Evolutionary conservation across 2,888 invertebrate genomes (phyloP).

Genomic region (Dryococelus australis): DNA sequence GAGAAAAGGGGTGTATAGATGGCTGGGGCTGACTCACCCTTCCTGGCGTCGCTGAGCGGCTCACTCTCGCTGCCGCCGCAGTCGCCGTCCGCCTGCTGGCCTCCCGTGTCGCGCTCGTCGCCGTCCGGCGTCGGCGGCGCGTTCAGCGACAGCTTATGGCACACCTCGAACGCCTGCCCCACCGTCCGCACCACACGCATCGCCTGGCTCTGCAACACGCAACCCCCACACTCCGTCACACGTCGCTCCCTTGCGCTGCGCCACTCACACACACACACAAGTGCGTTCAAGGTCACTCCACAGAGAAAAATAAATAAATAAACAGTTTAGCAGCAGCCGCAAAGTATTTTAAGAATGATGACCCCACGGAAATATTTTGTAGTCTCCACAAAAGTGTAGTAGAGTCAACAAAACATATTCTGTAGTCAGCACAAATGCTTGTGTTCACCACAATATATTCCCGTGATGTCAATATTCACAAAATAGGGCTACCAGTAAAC

Average conservation of each 20-base stretch:
- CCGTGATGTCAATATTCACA: too few species aligned
- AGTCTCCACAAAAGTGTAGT: too few species aligned
- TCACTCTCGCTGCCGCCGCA: conserved; percentile 58
- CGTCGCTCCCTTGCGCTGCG: not conserved
- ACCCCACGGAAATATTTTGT: too few species aligned
- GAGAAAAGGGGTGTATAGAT: too few species aligned
- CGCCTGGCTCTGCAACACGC: conserved; percentile 86
- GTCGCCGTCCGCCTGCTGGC: conserved; percentile 43
- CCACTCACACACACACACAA: not conserved
- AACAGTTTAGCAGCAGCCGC: too few species aligned
- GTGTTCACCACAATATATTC: not conserved
- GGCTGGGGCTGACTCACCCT: conserved; percentile 59
- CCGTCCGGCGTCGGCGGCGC: conserved; percentile 58
- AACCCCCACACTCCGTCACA: not conserved
- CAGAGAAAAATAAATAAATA: not conserved
- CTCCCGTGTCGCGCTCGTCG: conserved; percentile 53
- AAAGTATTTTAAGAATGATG: too few species aligned
- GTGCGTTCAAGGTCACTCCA: not conserved
- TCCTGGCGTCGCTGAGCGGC: conserved; percentile 63
- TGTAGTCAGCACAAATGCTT: not conserved
- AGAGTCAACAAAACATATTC: too few species aligned
- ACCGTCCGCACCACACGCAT: conserved; percentile 98
- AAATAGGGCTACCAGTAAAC: not conserved
- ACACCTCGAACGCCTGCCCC: conserved; percentile 99
- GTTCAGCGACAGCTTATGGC: conserved; percentile 89